Conservation (phyloP, 2,113 vertebrate genomes). For the Martes martes region DNA sequence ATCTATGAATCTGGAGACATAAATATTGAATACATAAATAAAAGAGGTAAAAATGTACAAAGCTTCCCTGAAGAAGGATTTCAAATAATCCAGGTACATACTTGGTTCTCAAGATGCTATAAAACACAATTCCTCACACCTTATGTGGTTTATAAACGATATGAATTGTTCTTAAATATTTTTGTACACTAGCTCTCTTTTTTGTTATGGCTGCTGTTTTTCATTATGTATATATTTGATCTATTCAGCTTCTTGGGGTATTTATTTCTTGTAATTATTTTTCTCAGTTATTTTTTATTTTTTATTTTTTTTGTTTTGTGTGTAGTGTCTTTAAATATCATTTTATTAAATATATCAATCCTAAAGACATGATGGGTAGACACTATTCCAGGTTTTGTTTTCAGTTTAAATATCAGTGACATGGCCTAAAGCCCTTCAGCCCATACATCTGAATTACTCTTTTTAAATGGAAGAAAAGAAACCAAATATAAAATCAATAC, state of each 20-base stretch:
- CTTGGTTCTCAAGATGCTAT: neutral
- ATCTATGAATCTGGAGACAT: neutral
- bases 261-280: neutral
- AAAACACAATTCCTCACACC: neutral
- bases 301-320: neutral
- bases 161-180: neutral
- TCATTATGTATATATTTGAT: neutral
- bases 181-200: neutral
- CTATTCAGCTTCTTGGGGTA: neutral
- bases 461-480: neutral
- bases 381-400: neutral
- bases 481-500: neutral
- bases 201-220: neutral
- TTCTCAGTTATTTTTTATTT: neutral
- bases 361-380: neutral
- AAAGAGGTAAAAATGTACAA: neutral
- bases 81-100: neutral
- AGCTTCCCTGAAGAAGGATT: neutral
- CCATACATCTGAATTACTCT: neutral
- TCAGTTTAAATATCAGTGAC: neutral
- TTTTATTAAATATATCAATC: neutral
- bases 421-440: neutral
- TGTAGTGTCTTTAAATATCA: neutral
- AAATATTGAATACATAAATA: neutral
- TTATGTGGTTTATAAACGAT: neutral